Conservation (phyloP, 2,797 vertebrate species). For the Sphenopsis melanotis region DNA sequence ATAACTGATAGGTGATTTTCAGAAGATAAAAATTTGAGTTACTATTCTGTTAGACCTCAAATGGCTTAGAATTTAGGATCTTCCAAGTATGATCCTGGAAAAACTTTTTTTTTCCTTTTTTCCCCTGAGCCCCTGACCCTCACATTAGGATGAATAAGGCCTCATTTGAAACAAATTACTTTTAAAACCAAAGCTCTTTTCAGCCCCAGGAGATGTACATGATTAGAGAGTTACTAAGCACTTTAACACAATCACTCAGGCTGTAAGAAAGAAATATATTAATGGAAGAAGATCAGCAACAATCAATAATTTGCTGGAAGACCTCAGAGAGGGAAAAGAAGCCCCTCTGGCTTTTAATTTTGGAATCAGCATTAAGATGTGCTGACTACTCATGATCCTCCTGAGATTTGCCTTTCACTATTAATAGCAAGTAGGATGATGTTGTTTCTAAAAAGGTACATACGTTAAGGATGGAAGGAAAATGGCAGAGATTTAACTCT, state of each 20-base stretch:
- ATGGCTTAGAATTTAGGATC: neutral
- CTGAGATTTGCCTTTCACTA: neutral
- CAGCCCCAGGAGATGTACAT: neutral
- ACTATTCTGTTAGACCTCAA: neutral
- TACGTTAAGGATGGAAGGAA: neutral
- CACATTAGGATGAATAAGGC: neutral
- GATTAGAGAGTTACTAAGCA: constrained; percentile 37
- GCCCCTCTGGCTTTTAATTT: neutral
- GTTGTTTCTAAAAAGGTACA: neutral
- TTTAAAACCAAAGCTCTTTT: constrained; percentile 8
- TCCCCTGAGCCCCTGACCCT: neutral
- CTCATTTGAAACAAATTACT: constrained; percentile 41
- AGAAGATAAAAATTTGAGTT: neutral
- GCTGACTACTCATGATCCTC: neutral
- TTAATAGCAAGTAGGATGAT: neutral
- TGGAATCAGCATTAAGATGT: neutral
- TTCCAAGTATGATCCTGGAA: neutral
- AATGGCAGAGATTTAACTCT: neutral
- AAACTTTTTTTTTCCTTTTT: neutral
- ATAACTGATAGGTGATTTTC: neutral
- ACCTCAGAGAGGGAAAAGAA: neutral
- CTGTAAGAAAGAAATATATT: constrained; percentile 23
- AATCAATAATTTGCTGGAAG: constrained; percentile 29
- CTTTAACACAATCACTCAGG: neutral
- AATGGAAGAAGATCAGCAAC: constrained; percentile 14